A percentile compares a stretch with the other conserved stretches of the same genome.
These are phyloP conservation scores for Eulemur macaco DNA, from an alignment of 2,113 vertebrate species.

Conservation along the genomic window DNA sequence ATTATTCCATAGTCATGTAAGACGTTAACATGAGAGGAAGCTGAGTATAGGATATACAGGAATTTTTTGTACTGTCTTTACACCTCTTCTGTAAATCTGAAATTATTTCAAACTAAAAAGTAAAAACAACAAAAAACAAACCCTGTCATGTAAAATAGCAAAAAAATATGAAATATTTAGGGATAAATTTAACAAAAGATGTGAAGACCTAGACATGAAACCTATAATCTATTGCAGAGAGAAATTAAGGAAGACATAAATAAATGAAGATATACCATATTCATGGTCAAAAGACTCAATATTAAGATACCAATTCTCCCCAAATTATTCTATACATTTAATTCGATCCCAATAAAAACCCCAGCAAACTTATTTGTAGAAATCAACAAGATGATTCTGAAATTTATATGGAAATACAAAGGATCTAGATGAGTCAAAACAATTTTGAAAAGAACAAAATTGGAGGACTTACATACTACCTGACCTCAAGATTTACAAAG, in stretches of 20 bases:
- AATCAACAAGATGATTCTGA: not conserved
- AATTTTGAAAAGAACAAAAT: slow-evolving; percentile 9
- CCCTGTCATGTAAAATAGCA: not conserved
- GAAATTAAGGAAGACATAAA: not conserved
- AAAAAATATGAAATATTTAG: not conserved
- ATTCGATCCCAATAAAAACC: not conserved
- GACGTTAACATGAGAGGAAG: not conserved
- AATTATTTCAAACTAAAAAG: slow-evolving; percentile 18
- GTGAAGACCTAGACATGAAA: not conserved
- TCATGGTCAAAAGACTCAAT: not conserved
- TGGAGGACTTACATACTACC: not conserved
- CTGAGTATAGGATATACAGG: not conserved
- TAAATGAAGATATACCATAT: not conserved
- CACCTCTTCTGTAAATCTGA: not conserved
- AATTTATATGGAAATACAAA: slow-evolving; percentile 10
- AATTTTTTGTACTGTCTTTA: not conserved
- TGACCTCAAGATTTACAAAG: not conserved
- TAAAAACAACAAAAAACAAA: not conserved
- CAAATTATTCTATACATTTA: not conserved
- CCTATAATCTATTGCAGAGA: not conserved
- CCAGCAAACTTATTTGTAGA: not conserved
- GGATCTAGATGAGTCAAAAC: not conserved
- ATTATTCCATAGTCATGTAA: not conserved
- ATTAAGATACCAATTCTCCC: not conserved
- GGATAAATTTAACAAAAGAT: not conserved